These are phyloP conservation scores for Ptilodon capucinus DNA, from an alignment of 2,888 invertebrate species.

Conservation along the genomic window DNA sequence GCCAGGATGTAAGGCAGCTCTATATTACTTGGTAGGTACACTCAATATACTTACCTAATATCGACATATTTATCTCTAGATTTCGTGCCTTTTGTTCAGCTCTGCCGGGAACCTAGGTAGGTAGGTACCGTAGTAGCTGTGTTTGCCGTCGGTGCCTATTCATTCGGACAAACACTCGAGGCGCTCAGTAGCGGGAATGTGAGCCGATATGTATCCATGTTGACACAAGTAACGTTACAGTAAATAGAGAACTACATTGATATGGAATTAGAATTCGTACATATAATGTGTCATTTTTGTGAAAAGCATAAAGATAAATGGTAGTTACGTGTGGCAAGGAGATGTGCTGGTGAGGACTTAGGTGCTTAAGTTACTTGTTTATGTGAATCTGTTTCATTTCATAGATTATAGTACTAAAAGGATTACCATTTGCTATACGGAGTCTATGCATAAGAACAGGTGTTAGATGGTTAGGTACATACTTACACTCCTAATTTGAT, in stretches of 20 bases:
- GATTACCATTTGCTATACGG: too few species aligned
- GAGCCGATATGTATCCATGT: slow-evolving; percentile 15
- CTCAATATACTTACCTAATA: too few species aligned
- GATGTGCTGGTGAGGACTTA: too few species aligned
- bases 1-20: too few species aligned
- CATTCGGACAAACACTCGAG: slow-evolving; percentile 26
- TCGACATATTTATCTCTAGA: slow-evolving; percentile 1
- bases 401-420: neutral
- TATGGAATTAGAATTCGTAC: neutral
- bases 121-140: too few species aligned
- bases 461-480: too few species aligned
- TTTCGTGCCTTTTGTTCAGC: slow-evolving; percentile 3
- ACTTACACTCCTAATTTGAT: too few species aligned
- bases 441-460: too few species aligned
- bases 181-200: slow-evolving; percentile 11
- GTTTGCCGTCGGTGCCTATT: slow-evolving; percentile 27
- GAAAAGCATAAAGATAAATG: neutral
- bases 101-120: slow-evolving; percentile 7
- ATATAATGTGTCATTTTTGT: slow-evolving; percentile 5
- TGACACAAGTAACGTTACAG: slow-evolving; percentile 7
- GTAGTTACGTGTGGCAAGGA: too few species aligned
- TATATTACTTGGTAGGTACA: too few species aligned
- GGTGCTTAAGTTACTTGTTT: too few species aligned
- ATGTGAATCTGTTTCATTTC: neutral
- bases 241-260: neutral